These are phyloP conservation scores for Istiophorus platypterus DNA, from an alignment of 2,113 vertebrate genomes.

Conservation along the genomic window DNA sequence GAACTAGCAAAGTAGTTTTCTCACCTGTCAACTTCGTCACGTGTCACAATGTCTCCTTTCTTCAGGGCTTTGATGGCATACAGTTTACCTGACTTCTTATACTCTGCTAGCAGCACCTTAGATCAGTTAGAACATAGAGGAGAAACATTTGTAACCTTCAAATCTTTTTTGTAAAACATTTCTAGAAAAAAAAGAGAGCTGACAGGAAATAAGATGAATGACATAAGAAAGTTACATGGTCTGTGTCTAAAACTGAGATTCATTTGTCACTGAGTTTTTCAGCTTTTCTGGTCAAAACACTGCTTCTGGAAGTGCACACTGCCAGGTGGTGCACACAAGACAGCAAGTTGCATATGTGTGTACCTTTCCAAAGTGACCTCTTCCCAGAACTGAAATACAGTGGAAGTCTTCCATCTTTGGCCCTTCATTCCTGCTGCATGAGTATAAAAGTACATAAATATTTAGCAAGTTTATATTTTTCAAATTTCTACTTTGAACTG, in stretches of 20 bases:
- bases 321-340: background rate
- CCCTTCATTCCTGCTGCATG: conserved; percentile 12
- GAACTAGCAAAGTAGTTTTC: background rate
- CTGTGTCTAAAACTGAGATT: background rate
- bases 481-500: background rate
- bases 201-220: background rate
- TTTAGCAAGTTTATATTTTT: background rate
- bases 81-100: conserved; percentile 88
- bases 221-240: background rate
- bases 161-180: background rate
- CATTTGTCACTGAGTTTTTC: background rate
- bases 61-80: conserved; percentile 97
- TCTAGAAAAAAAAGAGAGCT: background rate
- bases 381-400: conserved; percentile 91
- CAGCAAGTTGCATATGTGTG: background rate
- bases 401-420: conserved; percentile 89
- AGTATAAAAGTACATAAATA: background rate
- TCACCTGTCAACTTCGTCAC: conserved; percentile 94
- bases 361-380: conserved; percentile 98
- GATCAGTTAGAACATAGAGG: conserved; percentile 16
- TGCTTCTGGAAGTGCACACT: background rate
- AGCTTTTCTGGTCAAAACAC: background rate
- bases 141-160: background rate
- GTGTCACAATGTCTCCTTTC: conserved; percentile 93
- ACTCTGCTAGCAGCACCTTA: conserved; percentile 93